Evolutionary conservation across 2,888 invertebrate species (phyloP), one percentile per base, ranked within the genome.

Genomic region (Drosophila barbarae): DNA sequence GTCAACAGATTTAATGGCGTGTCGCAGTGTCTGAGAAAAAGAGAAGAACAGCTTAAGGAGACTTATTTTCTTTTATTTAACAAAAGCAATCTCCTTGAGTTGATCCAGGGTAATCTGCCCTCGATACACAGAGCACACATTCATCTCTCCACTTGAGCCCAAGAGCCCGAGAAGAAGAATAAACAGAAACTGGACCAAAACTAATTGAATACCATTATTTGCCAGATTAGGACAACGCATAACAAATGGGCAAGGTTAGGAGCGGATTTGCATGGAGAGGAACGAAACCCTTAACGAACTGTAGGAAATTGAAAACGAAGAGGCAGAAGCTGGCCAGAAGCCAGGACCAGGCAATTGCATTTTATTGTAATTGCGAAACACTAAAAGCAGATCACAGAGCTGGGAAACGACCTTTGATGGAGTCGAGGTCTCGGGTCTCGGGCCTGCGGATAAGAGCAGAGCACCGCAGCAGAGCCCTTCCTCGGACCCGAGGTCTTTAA

Each of bases 121-220:
- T 59, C 58, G 59, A 59, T 32, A 59, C 42, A 58, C 57, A 44
- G 6, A 53, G 26, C 55, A 36, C 57, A 38, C 44, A 63, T 65
- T 51, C 65, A 63, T 65, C 66, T 51, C 44, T 30, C 21, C 65
- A 63, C 55, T 54, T 52, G 64, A 66, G 66, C 44, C 13, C 15
- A 21, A 53, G 28, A 53, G 39, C 7, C 1, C 2, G 21, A 13
- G 36, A 9, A 35, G 65, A 13, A 49, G 52, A 42, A 41, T 41
- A 38, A 63, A 38, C 46, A 60, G 71, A 67, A 72, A 70, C 82
- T 81, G 76, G 84, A 84, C 84, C 78, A 55, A 61, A 78, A 76
- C 79, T 79, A 84, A 79, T 79, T 84, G 79, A 85, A 84, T 83
- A 63, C 60, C 80, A 79, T 80, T 80, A 85, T 80, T 85, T 85